Evolutionary conservation across 2,888 invertebrate species (phyloP), one percentile per base, ranked within the genome.

Genomic region (Mesochorus sp.): DNA sequence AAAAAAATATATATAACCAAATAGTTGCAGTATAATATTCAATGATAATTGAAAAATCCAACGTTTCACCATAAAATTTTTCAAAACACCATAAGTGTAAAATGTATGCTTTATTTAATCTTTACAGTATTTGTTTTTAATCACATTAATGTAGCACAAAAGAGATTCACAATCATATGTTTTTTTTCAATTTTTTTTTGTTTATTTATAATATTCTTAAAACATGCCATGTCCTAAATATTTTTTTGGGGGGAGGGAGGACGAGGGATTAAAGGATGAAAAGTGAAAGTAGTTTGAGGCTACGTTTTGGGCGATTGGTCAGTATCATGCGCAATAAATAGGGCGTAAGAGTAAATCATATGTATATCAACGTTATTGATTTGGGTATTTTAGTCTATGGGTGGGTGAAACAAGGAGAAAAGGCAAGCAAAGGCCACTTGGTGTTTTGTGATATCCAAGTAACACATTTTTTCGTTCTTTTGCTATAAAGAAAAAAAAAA

Each of bases 161-260:
- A 93, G 93, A 93, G 93, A 93, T 93, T 93, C 93, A 93, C 93
- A 94, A 93, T 94, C 92, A 93, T 92, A 92, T 93, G 93, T 92
- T 92, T 92, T 92, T 93, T 93, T 55, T 57, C 21, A 2, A 17
- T 57, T 93, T 93, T 44, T 62, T 57, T 47, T 53, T 61, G 10
- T 42, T 78, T 75, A 78, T 72, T 68, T 53, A 79, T 79, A 92
- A 91, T 91, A 91, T 92, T 92, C 93, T 93, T 93, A 92, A 88
- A 89, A 89, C 88, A 88, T 87, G 87, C 84, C 87, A 87, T 87
- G 85, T 87, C 84, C 88, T 88, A 88, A 85, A 87, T 85, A 87
- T 85, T 83, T 83, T 79, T 83, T 81, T 85, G 28, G 76, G 66
- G 12, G 51, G 55, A 26, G 57, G 28, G 57, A 83, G 83, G 44